Evolutionary conservation across 2,113 vertebrate genomes (phyloP).

Genomic region (Mesoclemmys tuberculata): DNA sequence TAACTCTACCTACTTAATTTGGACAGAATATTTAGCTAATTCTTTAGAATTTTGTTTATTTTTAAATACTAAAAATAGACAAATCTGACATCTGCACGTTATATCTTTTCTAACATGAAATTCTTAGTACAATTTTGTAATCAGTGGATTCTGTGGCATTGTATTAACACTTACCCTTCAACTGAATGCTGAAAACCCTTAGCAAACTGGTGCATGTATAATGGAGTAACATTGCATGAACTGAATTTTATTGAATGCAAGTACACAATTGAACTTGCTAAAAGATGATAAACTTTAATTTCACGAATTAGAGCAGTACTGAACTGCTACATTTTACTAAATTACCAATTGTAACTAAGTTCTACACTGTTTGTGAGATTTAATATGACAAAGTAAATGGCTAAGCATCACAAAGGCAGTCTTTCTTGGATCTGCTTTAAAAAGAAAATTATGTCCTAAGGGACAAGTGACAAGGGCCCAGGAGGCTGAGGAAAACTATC

Average conservation of each 20-base stretch:
- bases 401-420: constrained; percentile 74
- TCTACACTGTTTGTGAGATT: constrained; percentile 68
- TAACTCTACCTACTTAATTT: constrained; percentile 57
- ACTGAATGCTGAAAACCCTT: constrained; percentile 38
- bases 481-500: constrained; percentile 99
- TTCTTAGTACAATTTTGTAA: constrained; percentile 46
- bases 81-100: constrained; percentile 70
- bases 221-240: constrained; percentile 82
- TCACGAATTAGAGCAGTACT: constrained; percentile 64
- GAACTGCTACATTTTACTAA: constrained; percentile 69
- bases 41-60: constrained; percentile 35
- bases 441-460: constrained; percentile 93
- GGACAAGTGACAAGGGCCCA: constrained; percentile 99
- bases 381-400: constrained; percentile 68
- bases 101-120: constrained; percentile 73
- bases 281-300: constrained; percentile 42
- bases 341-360: constrained; percentile 61
- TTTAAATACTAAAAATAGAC: constrained; percentile 66
- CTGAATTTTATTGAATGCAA: constrained; percentile 66
- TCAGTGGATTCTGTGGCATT: constrained; percentile 45
- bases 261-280: constrained; percentile 62
- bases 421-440: constrained; percentile 79
- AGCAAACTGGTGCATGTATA: constrained; percentile 77
- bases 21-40: constrained; percentile 58
- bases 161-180: constrained; percentile 71